Base-by-base conservation (phyloP, 2,888 invertebrate genomes). In the Catotricha subobsoleta region DNA sequence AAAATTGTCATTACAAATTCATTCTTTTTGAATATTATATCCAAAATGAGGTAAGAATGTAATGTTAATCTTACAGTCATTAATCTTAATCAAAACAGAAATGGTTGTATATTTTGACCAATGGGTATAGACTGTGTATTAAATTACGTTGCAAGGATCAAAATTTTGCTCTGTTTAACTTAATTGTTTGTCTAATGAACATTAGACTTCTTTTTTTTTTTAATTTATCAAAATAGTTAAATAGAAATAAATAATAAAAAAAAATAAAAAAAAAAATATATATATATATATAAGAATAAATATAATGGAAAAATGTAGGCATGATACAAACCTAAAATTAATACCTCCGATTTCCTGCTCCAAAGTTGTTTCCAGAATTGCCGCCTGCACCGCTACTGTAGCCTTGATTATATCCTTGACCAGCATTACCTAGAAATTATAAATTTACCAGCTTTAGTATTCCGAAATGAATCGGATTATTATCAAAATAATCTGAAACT, bases 311-410 rank as follows among this genome's bases (percentile, higher is more conserved):
- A 31, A 31, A 31, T n/a, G 30, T 30, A 30, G 34, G 12, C 19
- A 19, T 16, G n/a, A 19, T 39, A 23, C 29, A 18, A 40, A 30
- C 39, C 29, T 23, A 18, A n/a, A n/a, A 31, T 27, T 30, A 33
- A 15, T 23, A 27, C 39, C 44, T 38, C 39, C 47, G 35, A 25
- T 40, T 41, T 27, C 44, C 46, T 30, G 42, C 44, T 3, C 40
- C 33, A 27, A 25, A 31, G 19, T 23, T 41, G 23, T 34, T 27
- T 8, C 42, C 45, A n/a, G n/a, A n/a, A n/a, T n/a, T n/a, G 9
- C 50, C 49, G 19, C 45, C 37, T 40, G 40, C 23, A 34, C 38
- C 25, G n/a, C 13, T 29, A 10, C 16, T 37, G 8, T 30, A 40
- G 30, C 29, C 16, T 9, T 36, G 36, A 12, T 36, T 36, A 20